Evolutionary conservation across 2,888 invertebrate species (phyloP).

Genomic region (Noctuana brunneofusca): DNA sequence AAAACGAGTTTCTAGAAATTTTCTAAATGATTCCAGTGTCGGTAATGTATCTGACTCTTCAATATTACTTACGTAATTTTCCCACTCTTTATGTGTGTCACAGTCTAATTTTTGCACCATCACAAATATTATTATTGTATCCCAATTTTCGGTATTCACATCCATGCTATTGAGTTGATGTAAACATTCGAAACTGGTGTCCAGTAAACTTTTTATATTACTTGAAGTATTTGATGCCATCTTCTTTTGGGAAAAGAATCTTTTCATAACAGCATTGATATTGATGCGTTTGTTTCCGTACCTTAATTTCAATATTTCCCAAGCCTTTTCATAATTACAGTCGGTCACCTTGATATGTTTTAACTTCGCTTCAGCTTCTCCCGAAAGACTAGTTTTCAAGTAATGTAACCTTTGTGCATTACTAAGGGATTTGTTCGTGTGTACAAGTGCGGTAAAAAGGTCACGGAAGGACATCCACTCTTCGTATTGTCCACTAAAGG

Average conservation of each 20-base stretch:
- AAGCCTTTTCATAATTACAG: conserved; percentile 32
- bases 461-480: conserved; percentile 34
- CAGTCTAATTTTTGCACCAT: conserved; percentile 40
- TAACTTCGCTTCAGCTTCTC: conserved; percentile 32
- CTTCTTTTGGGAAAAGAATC: conserved; percentile 22
- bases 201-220: conserved; percentile 31
- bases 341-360: conserved; percentile 31
- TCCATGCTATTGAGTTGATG: conserved; percentile 23
- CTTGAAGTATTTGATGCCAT: conserved; percentile 13
- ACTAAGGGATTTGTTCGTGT: conserved; percentile 13
- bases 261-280: conserved; percentile 26
- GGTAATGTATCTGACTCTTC: conserved; percentile 18
- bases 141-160: conserved; percentile 33
- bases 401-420: conserved; percentile 26
- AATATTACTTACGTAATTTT: conserved; percentile 32
- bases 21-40: conserved; percentile 14
- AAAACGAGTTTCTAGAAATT: conserved; percentile 27
- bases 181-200: conserved; percentile 33
- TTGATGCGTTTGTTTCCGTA: conserved; percentile 28
- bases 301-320: conserved; percentile 17
- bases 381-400: conserved; percentile 32
- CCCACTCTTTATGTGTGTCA: conserved; percentile 40
- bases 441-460: conserved; percentile 32
- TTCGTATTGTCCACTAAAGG: conserved; percentile 33
- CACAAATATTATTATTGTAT: conserved; percentile 41